phyloP scores from a whole-genome alignment of 2,797 vertebrate genomes.

The Rhinella marina region DNA sequence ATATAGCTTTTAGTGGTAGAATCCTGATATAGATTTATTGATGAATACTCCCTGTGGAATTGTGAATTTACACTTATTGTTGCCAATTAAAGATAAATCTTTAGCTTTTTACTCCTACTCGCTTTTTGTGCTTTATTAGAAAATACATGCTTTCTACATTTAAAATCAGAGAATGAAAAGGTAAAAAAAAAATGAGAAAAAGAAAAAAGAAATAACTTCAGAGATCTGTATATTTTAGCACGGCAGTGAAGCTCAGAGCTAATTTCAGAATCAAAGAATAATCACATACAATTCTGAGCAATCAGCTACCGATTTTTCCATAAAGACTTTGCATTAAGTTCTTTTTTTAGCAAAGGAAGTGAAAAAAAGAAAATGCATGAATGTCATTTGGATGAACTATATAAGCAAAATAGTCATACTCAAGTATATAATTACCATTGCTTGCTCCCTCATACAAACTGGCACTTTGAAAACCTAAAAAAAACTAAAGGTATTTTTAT shows the following conservation, averaged over 20 bases:
- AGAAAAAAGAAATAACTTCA: slow-evolving; percentile 70
- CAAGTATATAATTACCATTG: slow-evolving; percentile 67
- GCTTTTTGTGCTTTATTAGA: slow-evolving; percentile 57
- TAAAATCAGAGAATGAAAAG: slow-evolving; percentile 44
- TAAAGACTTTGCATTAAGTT: slow-evolving; percentile 71
- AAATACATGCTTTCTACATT: slow-evolving; percentile 51
- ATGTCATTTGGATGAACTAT: slow-evolving; percentile 67
- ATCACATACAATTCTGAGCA: slow-evolving; percentile 69
- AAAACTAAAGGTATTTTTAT: slow-evolving; percentile 62
- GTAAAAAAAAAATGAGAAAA: background rate
- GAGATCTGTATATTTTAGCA: slow-evolving; percentile 67
- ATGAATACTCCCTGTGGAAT: slow-evolving; percentile 52
- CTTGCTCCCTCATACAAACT: slow-evolving; percentile 57
- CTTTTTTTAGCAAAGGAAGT: slow-evolving; percentile 62
- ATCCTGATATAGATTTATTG: slow-evolving; percentile 61
- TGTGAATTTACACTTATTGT: slow-evolving; percentile 56
- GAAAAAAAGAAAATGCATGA: slow-evolving; percentile 65
- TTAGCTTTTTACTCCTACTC: slow-evolving; percentile 58
- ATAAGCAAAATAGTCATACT: slow-evolving; percentile 70
- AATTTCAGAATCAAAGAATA: slow-evolving; percentile 72
- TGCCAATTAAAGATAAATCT: slow-evolving; percentile 61
- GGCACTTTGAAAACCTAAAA: slow-evolving; percentile 65
- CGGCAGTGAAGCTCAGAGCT: slow-evolving; percentile 66
- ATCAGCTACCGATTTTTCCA: slow-evolving; percentile 68
- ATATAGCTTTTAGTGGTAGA: slow-evolving; percentile 56